A percentile compares a stretch with the other conserved stretches of the same genome.
Evolutionary conservation across 2,113 vertebrate genomes (phyloP).

Genomic region (Galemys pyrenaicus): DNA sequence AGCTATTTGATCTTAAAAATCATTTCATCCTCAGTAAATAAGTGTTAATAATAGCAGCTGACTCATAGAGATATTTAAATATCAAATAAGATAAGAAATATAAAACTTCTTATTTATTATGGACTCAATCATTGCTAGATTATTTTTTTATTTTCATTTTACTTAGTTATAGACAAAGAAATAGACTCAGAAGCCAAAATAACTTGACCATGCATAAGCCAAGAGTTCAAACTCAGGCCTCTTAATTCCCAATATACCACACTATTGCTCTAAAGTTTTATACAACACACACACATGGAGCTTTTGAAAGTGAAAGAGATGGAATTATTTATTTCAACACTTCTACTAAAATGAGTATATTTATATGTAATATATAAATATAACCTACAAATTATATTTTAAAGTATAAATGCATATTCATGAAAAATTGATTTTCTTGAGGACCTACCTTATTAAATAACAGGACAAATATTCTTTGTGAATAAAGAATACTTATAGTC

Average conservation of each 20-base stretch:
- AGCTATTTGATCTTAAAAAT: constrained; percentile 16
- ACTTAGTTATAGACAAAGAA: neutral
- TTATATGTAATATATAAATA: no score
- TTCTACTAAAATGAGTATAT: no score
- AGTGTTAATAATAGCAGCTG: neutral
- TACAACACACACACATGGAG: neutral
- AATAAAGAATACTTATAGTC: no score
- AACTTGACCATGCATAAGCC: neutral
- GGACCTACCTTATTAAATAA: constrained; percentile 20
- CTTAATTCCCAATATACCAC: neutral
- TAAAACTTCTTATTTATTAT: no score
- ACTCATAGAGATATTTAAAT: neutral
- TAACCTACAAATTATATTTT: neutral
- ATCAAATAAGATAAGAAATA: neutral
- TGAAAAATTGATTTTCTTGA: constrained; percentile 26
- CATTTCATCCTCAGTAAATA: neutral
- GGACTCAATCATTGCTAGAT: neutral
- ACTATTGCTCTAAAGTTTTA: neutral
- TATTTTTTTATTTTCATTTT: neutral
- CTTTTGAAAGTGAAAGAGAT: no score
- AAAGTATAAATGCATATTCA: neutral
- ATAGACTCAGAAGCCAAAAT: neutral
- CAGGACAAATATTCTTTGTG: constrained; percentile 1
- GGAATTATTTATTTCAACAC: no score
- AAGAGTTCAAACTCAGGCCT: neutral